A percentile compares a stretch with the other conserved stretches of the same genome.
Evolutionary conservation across 92 coral and sea anemone genomes (phyloP).

Genomic region (Parazoanthus swiftii): DNA sequence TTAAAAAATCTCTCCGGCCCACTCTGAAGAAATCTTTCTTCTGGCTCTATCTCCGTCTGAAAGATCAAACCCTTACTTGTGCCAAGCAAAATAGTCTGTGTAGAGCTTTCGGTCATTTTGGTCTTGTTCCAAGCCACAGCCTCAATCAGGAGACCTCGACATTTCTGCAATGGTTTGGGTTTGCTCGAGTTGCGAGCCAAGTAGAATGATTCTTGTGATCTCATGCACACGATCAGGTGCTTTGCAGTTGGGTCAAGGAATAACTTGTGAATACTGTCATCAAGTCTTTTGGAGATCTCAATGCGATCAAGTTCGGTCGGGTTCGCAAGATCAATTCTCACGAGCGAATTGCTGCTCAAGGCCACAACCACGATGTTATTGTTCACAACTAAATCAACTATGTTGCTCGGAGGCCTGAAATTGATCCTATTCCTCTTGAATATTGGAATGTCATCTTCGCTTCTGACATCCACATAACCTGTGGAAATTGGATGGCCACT

Average conservation of each 20-base stretch:
- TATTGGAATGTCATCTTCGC: constrained; percentile 87
- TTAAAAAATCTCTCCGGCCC: constrained; percentile 87
- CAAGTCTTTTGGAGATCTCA: constrained; percentile 80
- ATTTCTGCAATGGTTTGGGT: constrained; percentile 83
- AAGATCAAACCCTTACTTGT: constrained; percentile 91
- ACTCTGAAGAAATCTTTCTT: constrained; percentile 91
- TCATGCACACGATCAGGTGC: constrained; percentile 86
- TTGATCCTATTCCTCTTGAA: constrained; percentile 88
- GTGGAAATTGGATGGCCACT: constrained; percentile 69
- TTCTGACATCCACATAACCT: constrained; percentile 85
- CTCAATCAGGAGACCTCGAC: constrained; percentile 84
- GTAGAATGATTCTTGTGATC: constrained; percentile 86
- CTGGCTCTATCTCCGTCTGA: constrained; percentile 93
- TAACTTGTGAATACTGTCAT: constrained; percentile 83
- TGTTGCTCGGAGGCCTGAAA: constrained; percentile 94
- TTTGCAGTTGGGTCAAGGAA: constrained; percentile 95
- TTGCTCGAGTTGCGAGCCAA: constrained; percentile 89
- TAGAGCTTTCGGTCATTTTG: constrained; percentile 81
- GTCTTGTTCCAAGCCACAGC: constrained; percentile 99
- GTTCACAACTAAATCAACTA: constrained; percentile 79
- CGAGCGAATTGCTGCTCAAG: constrained; percentile 67
- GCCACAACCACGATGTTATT: constrained; percentile 89
- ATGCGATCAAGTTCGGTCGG: constrained; percentile 88
- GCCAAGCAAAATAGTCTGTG: constrained; percentile 92
- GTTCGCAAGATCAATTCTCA: constrained; percentile 88